Base-by-base conservation (phyloP, 2,888 invertebrate genomes). In the Linnaemya tessellans region DNA sequence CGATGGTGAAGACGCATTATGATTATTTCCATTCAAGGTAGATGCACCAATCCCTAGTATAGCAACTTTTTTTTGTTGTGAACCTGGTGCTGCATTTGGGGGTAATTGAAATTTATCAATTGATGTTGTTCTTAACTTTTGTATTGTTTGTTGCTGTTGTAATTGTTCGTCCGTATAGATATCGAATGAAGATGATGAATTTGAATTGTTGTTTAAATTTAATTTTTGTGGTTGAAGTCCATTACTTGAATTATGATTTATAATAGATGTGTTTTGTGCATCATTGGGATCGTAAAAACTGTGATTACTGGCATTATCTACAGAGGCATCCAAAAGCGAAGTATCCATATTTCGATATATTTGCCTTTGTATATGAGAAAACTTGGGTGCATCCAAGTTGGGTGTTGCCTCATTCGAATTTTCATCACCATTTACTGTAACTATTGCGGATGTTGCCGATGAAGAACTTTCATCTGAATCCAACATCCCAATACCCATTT, bases 401-500 rank as follows among this genome's bases (percentile, higher is more conserved):
- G 92, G 91, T 22, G 91, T 92, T 1, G 89, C 89, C 68, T 92
- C 92, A 70, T 92, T 92, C 10, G 91, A 92, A 82, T 91, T 92
- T 80, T 92, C 92, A 78, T 92, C 92, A 71, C 88, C 87, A 60
- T 89, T 89, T 7, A 89, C 89, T 35, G 90, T 80, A 1, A 89
- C 89, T 58, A 91, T 89, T 10, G 90, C 90, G 0, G 91, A 89
- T 18, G 89, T 86, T 8, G 87, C 88, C 0, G 92, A 92, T 0
- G 92, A 93, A 13, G 92, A 91, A 68, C 92, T 90, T 82, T 93
- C 93, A 84, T 94, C 94, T 13, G 93, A 93, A 71, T 94, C 94
- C 67, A 95, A 90, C 92, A 94, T 94, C 25, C 94, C 93, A 22
- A 95, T 94, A 60, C 95, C 95, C 93, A 94, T 94, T 88, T 95